Base-by-base conservation (phyloP, 2,888 invertebrate species). In the Ectemnius cavifrons region DNA sequence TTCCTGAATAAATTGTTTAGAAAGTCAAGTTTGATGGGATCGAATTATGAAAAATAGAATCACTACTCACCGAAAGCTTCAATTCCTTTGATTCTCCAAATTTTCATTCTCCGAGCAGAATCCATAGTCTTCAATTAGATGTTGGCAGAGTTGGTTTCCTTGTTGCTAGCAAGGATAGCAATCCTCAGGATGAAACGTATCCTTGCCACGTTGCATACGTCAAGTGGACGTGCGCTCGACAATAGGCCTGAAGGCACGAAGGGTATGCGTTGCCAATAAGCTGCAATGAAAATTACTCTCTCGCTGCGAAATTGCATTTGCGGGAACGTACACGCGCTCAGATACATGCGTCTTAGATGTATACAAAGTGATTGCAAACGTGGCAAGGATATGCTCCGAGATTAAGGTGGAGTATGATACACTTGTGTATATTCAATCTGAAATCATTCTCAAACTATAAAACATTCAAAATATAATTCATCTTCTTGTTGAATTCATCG, bases 201-300 rank as follows among this genome's bases (percentile, higher is more conserved):
- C 67, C 61, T 75, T 67, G 63, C 75, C 68, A 71, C 59, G 58
- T 23, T 23, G 23, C 23, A 23, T 37, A 37, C 37, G 37, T 37
- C 37, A 37, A 37, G 37, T 67, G 52, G 56, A 63, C 47, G 52
- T 28, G 23, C 28, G 58, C 56, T 69, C 73, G 70, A 71, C 78
- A 73, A 75, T 80, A 77, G 76, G 74, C 69, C 80, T 70, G 64
- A 69, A 71, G 71, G 81, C 80, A 69, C 73, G 79, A 73, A 77
- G 37, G 37, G 76, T 77, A 81, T 76, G 75, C 78, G 79, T 73
- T 74, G 71, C 69, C 69, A 77, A 67, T 73, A 72, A 80, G 77
- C 77, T 62, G 75, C 52, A 16, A 62, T 70, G 75, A 77, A 84
- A 87, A 87, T 83, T 78, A 78, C 79, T 74, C 76, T 83, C 77